A percentile compares a stretch with the other conserved stretches of the same genome.
phyloP scores from a whole-genome alignment of 2,113 vertebrate species.

The Pomatostomus ruficeps region DNA sequence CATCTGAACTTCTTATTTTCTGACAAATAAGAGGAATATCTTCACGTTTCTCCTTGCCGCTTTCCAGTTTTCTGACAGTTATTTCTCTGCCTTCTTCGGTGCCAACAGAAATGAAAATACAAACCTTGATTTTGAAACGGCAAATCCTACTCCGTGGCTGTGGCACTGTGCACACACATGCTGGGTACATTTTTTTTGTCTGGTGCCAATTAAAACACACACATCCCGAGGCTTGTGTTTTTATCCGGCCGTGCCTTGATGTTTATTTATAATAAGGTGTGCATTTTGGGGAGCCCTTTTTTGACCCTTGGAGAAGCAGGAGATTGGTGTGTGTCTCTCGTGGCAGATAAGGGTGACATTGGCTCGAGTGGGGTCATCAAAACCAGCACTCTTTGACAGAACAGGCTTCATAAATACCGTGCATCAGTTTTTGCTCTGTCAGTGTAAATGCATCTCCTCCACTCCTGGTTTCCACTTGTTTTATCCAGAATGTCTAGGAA shows the following conservation, averaged over 20 bases:
- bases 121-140: not conserved
- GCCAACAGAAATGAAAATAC: not conserved
- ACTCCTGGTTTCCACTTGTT: conserved; percentile 30
- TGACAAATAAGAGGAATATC: conserved; percentile 35
- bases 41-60: not conserved
- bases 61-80: conserved; percentile 41
- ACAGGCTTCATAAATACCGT: conserved; percentile 56
- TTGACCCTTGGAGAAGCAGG: not conserved
- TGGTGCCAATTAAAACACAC: conserved; percentile 9
- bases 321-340: not conserved
- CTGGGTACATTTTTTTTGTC: not conserved
- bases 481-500: conserved; percentile 4
- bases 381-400: conserved; percentile 42
- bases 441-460: conserved; percentile 27
- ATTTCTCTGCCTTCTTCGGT: not conserved
- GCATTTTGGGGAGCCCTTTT: not conserved
- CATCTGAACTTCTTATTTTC: conserved; percentile 41
- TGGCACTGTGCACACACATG: not conserved
- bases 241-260: not conserved
- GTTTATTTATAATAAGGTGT: not conserved
- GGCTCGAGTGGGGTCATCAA: conserved; percentile 17
- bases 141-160: not conserved
- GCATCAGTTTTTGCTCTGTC: conserved; percentile 40
- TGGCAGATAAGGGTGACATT: conserved; percentile 36
- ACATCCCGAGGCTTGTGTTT: not conserved